phyloP scores from a whole-genome alignment of 2,888 invertebrate genomes.

The Graphium colonna region DNA sequence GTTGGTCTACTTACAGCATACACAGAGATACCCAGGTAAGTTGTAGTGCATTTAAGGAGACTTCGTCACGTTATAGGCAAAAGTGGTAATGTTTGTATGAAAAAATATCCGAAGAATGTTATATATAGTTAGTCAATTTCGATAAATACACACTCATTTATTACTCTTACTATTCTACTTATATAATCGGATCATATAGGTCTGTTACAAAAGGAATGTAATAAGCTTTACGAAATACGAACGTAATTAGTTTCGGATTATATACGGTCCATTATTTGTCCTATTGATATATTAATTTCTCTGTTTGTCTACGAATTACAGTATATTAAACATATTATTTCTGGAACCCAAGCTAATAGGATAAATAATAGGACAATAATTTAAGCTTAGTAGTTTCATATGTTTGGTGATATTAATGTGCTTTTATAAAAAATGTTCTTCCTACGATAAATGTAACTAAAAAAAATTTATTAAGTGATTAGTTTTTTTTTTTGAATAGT shows the following conservation, averaged over 20 bases:
- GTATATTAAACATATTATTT: too few species aligned
- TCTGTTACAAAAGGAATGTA: neutral
- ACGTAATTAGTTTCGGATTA: neutral
- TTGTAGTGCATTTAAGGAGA: neutral
- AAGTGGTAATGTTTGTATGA: neutral
- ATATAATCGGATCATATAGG: neutral
- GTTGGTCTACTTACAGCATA: conserved; percentile 98
- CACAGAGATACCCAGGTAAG: conserved; percentile 89
- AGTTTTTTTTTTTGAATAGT: too few species aligned
- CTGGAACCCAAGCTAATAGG: too few species aligned
- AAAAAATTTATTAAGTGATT: too few species aligned
- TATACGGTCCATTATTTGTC: too few species aligned
- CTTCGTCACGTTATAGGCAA: neutral
- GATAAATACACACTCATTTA: neutral
- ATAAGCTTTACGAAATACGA: neutral
- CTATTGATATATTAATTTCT: too few species aligned
- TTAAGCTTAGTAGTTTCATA: too few species aligned
- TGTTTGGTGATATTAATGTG: too few species aligned
- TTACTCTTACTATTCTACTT: neutral
- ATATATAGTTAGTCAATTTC: neutral
- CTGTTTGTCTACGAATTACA: too few species aligned
- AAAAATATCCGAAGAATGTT: neutral
- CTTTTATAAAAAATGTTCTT: too few species aligned
- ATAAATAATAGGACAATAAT: too few species aligned
- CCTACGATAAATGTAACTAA: too few species aligned